Evolutionary conservation across 1,140 invertebrate species (phyloP), one percentile per base, ranked within the genome.

Genomic region (Prorops nasuta): DNA sequence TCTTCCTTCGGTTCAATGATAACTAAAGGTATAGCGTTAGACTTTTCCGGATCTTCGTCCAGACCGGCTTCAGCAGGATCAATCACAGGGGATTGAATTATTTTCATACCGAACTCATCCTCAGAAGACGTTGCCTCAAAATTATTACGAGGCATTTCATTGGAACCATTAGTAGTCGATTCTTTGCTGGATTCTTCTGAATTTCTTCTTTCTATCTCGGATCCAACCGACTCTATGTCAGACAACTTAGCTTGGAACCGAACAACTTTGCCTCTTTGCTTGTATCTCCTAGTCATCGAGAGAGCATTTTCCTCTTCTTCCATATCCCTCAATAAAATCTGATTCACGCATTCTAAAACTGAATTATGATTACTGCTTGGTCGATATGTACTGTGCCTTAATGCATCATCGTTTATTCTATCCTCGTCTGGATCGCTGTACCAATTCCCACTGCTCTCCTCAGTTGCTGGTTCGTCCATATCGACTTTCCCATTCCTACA

Each of bases 321-420:
- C 69, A 76, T 77, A 49, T 81, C 80, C n/a, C 74, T 66, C 12
- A 88, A 66, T 4, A 89, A 72, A 51, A 89, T 89, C 69, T 88
- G 86, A 76, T 88, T 89, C 20, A 89, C 86, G 59, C 86, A 88
- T 64, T 89, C 86, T 15, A 89, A 67, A 1, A 89, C 86, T 1
- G 86, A 87, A 72, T 88, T 88, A 57, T 88, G 86, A 64, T 86
- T 84, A 49, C 73, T 67, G 16, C 72, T 74, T 3, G 72, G 67
- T 4, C 69, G 70, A 39, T 77, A 78, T 0, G 68, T 62, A 44
- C 64, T 74, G 45, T 76, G 68, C 6, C 68, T 60, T n/a, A 75
- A 70, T 7, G 71, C 63, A 3, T 76, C 74, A 18, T 85, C 83
- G 63, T 81, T 80, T 1, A 80, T 75, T 39, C 81, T 78, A 36